Evolutionary conservation across 2,888 invertebrate species (phyloP), one percentile per base, ranked within the genome.

Genomic region (Drosophila falleni): DNA sequence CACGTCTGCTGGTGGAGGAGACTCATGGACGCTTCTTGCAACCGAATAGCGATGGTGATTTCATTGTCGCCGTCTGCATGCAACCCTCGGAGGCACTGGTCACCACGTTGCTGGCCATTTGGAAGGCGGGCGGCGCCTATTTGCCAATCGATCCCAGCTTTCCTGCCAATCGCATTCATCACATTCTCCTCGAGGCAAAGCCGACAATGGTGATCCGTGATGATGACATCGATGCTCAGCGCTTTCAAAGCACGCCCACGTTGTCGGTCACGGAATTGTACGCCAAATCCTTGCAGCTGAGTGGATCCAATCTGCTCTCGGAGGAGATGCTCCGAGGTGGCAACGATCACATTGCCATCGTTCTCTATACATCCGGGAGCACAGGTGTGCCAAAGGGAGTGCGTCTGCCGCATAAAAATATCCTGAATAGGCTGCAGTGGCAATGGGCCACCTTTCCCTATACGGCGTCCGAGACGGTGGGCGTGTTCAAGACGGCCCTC

Each of bases 301-400:
- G 86, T 54, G 71, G 73, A 0, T 67, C 58, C 11, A 93, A 93
- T 77, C 79, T 93, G 44, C 80, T 92, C 31, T 69, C 83, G 0
- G 93, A 93, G 10, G 91, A 92, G 83, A 76, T 94, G 94, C 78
- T 92, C 85, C 71, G 88, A 9, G 80, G 79, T 6, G 78, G 85
- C 44, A 87, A 77, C 19, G 87, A 84, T 16, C 80, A 91, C 46
- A 82, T 91, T 35, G 92, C 91, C 29, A 87, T 92, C 50, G 89
- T 92, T 15, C 80, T 92, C 0, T 92, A 92, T 63, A 92, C 92
- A 11, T 98, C 98, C 29, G 98, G 98, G 13, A 97, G 97, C 89
- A 97, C 97, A 0, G 98, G 97, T 0, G 93, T 96, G 16, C 97
- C 97, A 5, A 98, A 98, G 95, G 98, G 97, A 94, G 98, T 98